Evolutionary conservation across 2,797 vertebrate species (phyloP).

Genomic region (Siniperca obscura): DNA sequence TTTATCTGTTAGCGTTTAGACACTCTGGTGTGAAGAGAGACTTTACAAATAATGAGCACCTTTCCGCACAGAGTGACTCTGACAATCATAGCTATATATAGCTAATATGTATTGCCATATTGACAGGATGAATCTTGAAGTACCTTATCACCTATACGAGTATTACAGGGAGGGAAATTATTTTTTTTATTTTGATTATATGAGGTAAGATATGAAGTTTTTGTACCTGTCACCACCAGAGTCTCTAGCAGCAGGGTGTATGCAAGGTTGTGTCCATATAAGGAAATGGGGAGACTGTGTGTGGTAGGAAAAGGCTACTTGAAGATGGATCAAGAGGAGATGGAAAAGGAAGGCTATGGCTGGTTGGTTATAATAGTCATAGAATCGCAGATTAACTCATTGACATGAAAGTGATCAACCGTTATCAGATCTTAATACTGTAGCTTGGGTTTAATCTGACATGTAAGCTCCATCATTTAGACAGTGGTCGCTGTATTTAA

Average conservation of each 20-base stretch:
- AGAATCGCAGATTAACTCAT: slow-evolving; percentile 10
- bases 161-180: background rate
- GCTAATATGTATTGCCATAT: background rate
- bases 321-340: slow-evolving; percentile 22
- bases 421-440: background rate
- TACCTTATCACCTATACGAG: background rate
- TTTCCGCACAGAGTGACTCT: background rate
- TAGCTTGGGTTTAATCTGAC: slow-evolving; percentile 33
- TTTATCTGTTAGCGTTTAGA: background rate
- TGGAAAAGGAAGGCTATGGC: slow-evolving; percentile 37
- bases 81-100: background rate
- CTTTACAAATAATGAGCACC: background rate
- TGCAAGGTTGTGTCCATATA: slow-evolving; percentile 55
- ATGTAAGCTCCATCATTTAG: background rate
- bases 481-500: background rate
- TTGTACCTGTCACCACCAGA: slow-evolving; percentile 40
- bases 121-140: slow-evolving; percentile 1
- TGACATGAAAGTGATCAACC: background rate
- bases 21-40: background rate
- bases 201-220: slow-evolving; percentile 6
- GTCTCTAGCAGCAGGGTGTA: slow-evolving; percentile 12
- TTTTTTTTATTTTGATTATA: background rate
- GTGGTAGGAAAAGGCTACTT: slow-evolving; percentile 13
- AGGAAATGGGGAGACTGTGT: slow-evolving; percentile 41
- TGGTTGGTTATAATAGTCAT: slow-evolving; percentile 35